phyloP scores from a whole-genome alignment of 2,888 invertebrate species.

The Pachycephus smyrnensis region DNA sequence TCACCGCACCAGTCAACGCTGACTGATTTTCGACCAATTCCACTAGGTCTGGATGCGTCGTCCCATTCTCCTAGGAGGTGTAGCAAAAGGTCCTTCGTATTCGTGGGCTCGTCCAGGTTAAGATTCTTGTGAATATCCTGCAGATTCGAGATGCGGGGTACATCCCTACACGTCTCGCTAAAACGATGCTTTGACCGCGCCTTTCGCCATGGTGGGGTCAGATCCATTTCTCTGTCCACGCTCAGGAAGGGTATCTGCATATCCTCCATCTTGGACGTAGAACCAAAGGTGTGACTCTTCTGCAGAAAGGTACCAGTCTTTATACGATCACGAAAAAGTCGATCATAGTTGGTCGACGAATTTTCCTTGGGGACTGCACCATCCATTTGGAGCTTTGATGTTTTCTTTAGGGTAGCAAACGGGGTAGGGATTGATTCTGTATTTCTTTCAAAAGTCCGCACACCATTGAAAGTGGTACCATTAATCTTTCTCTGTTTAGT shows the following conservation, averaged over 20 bases:
- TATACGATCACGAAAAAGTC: not conserved
- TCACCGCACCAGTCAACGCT: slow-evolving; percentile 82
- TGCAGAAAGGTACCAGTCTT: slow-evolving; percentile 1
- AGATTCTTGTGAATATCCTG: slow-evolving; percentile 57
- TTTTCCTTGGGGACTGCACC: not conserved
- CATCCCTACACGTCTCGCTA: slow-evolving; percentile 61
- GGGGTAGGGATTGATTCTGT: not conserved
- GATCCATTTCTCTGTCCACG: slow-evolving; percentile 44
- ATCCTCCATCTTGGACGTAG: not conserved
- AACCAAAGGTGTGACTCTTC: not conserved
- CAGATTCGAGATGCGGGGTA: slow-evolving; percentile 59
- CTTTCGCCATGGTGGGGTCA: slow-evolving; percentile 60
- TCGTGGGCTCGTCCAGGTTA: slow-evolving; percentile 59
- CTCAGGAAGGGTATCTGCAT: not conserved
- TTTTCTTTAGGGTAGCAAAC: not conserved
- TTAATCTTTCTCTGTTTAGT: slow-evolving; percentile 54
- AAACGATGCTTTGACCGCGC: slow-evolving; percentile 55
- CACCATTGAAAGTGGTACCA: slow-evolving; percentile 60
- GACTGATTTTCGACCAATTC: slow-evolving; percentile 73
- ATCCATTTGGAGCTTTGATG: not conserved
- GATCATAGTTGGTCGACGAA: not conserved
- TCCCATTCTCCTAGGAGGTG: slow-evolving; percentile 84
- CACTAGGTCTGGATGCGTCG: slow-evolving; percentile 67
- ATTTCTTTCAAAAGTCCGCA: slow-evolving; percentile 11
- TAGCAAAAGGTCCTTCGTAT: slow-evolving; percentile 81